These are phyloP conservation scores for Agrotis ipsilon DNA, from an alignment of 2,888 invertebrate species.

Conservation along the genomic window DNA sequence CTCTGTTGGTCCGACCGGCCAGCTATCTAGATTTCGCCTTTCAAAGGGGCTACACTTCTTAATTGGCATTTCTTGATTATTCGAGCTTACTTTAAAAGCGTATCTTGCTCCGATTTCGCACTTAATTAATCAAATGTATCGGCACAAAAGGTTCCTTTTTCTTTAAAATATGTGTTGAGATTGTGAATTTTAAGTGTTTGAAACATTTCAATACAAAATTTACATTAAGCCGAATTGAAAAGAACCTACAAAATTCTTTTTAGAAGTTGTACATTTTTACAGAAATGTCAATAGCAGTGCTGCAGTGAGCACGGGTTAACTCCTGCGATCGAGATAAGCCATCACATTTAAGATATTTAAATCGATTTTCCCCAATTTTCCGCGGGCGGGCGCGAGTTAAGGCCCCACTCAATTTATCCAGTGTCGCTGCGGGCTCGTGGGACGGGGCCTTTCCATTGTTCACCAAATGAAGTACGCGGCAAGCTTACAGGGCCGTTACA, in stretches of 20 bases:
- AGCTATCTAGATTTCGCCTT: constrained; percentile 83
- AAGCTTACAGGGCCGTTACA: constrained; percentile 84
- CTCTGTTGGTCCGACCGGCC: constrained; percentile 65
- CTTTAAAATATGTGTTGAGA: constrained; percentile 25
- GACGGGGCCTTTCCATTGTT: constrained; percentile 85
- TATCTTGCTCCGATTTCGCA: constrained; percentile 58
- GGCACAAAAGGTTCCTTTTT: constrained; percentile 27
- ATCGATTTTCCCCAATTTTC: constrained; percentile 91
- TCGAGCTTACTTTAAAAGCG: constrained; percentile 62
- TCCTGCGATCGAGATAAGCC: constrained; percentile 86
- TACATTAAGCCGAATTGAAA: constrained; percentile 16
- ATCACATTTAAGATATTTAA: constrained; percentile 90
- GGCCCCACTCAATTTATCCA: constrained; percentile 89
- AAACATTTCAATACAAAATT: constrained; percentile 24
- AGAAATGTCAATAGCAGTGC: constrained; percentile 65
- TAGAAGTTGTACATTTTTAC: constrained; percentile 59
- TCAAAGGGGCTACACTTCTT: constrained; percentile 76
- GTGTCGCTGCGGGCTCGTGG: constrained; percentile 83
- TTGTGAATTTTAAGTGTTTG: constrained; percentile 12
- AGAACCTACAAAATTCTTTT: constrained; percentile 12
- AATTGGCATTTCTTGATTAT: constrained; percentile 82
- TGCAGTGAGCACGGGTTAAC: constrained; percentile 75
- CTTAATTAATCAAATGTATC: constrained; percentile 59
- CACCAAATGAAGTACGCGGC: constrained; percentile 88
- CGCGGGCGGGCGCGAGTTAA: constrained; percentile 86